Evolutionary conservation across 2,797 vertebrate species (phyloP).

Genomic region (Phrynocephalus vlangalii): DNA sequence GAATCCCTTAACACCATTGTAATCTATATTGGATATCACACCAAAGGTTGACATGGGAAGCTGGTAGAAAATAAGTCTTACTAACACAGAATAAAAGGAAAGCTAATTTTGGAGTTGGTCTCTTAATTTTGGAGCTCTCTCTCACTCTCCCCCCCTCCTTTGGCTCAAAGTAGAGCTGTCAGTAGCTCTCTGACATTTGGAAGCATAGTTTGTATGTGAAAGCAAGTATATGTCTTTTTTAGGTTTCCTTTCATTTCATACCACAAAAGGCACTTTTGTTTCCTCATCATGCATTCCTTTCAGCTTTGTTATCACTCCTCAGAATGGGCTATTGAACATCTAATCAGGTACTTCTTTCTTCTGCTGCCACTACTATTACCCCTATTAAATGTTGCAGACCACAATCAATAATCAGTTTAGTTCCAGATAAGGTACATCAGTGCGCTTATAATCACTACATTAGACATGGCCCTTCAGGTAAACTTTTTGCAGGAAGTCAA

Average conservation of each 20-base stretch:
- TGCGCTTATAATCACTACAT: constrained; percentile 72
- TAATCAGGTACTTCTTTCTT: constrained; percentile 64
- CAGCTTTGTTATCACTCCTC: constrained; percentile 63
- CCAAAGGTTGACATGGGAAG: too few relatives aligned
- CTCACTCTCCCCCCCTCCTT: constrained; percentile 28
- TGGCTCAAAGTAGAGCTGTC: constrained; percentile 56
- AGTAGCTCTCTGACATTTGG: constrained; percentile 20
- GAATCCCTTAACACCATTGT: too few relatives aligned
- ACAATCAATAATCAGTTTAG: constrained; percentile 76
- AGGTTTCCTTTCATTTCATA: constrained; percentile 53
- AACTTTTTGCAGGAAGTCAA: constrained; percentile 70
- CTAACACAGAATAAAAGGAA: too few relatives aligned
- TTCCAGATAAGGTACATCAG: constrained; percentile 78
- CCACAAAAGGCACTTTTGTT: constrained; percentile 66
- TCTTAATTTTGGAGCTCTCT: background rate
- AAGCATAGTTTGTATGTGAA: constrained; percentile 39
- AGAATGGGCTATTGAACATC: constrained; percentile 66
- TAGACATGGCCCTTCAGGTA: constrained; percentile 75
- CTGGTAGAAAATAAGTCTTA: too few relatives aligned
- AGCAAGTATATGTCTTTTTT: constrained; percentile 12
- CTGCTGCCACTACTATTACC: constrained; percentile 51
- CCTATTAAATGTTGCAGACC: constrained; percentile 64
- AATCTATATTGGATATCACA: too few relatives aligned
- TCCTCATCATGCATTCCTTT: constrained; percentile 65
- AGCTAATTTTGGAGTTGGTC: constrained; percentile 27